Evolutionary conservation across 1,140 invertebrate genomes (phyloP), one percentile per base, ranked within the genome.

Genomic region (Hestina assimilis): DNA sequence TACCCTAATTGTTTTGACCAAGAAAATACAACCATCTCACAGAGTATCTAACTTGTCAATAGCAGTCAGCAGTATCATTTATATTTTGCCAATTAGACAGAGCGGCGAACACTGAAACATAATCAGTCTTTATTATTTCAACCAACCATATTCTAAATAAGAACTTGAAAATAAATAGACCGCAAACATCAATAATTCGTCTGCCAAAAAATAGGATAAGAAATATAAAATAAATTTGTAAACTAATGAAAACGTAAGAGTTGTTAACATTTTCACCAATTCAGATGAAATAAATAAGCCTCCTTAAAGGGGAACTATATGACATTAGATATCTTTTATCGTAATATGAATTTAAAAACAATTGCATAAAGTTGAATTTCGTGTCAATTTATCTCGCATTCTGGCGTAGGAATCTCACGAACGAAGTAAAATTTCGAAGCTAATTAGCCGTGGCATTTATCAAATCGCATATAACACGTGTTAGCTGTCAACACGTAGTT

Each of bases 391-490:
- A 4, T 4, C 15, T 38, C 11, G 1, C 2, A 38, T 28, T 6
- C 28, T 38, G 12, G 2, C 1, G 15, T 9, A 52, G 48, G 38
- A 52, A 52, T 52, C 24, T 41, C 21, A 41, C 15, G 28, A 20
- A 52, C 35, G 6, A 7, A 29, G 48, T 52, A 12, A 40, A 45
- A 42, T 52, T 29, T 52, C 24, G 33, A 38, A 38, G 35, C 17
- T 42, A 52, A 52, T 52, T 52, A 52, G 48, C 21, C 38, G 48
- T 28, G 48, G 19, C 38, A 52, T 52, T 35, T 28, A 52, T 52
- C 48, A 52, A 52, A 42, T 11, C 8, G 38, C 12, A 26, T 14
- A 23, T 29, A 20, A 52, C 48, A 52, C 26, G 24, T 52, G 48
- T 41, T 41, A 1, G 19, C 38, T 52, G 48, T 52, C 48, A 42